These are phyloP conservation scores for Melanotus villosus DNA, from an alignment of 2,888 invertebrate species.

Conservation along the genomic window DNA sequence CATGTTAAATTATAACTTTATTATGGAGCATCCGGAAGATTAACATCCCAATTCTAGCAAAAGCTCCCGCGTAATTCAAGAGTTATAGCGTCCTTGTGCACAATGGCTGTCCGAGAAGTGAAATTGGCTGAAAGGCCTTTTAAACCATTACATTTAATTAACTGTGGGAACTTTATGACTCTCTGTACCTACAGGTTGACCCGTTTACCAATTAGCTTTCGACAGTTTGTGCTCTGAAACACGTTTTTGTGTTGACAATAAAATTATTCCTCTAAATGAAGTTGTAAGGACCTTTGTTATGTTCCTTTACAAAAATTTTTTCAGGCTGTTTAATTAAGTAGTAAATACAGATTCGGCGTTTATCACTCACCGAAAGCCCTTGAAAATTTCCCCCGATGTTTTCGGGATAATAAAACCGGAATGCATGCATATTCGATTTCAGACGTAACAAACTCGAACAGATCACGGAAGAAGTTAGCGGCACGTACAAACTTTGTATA, in stretches of 20 bases:
- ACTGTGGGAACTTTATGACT: slow-evolving; percentile 58
- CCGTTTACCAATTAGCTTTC: slow-evolving; percentile 58
- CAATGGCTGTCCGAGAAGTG: slow-evolving; percentile 56
- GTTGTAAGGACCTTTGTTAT: too few species aligned
- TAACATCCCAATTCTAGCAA: slow-evolving; percentile 49
- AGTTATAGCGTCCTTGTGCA: slow-evolving; percentile 52
- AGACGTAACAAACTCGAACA: slow-evolving; percentile 31
- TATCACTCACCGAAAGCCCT: too few species aligned
- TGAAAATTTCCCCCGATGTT: background rate
- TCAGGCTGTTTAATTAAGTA: too few species aligned
- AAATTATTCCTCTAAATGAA: slow-evolving; percentile 5
- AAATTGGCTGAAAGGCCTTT: slow-evolving; percentile 61
- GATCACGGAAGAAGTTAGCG: slow-evolving; percentile 39
- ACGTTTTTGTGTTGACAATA: slow-evolving; percentile 4
- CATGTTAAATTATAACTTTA: slow-evolving; percentile 48
- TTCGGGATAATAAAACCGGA: slow-evolving; percentile 20
- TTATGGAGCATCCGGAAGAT: slow-evolving; percentile 48
- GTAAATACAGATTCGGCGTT: too few species aligned
- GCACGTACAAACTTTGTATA: slow-evolving; percentile 44
- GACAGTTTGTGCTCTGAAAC: slow-evolving; percentile 51
- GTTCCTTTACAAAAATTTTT: too few species aligned
- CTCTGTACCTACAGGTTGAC: slow-evolving; percentile 52
- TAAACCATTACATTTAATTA: slow-evolving; percentile 62
- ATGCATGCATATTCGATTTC: slow-evolving; percentile 24
- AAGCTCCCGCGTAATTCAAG: slow-evolving; percentile 51